Evolutionary conservation across 2,888 invertebrate species (phyloP).

Genomic region (Callinectes sapidus): DNA sequence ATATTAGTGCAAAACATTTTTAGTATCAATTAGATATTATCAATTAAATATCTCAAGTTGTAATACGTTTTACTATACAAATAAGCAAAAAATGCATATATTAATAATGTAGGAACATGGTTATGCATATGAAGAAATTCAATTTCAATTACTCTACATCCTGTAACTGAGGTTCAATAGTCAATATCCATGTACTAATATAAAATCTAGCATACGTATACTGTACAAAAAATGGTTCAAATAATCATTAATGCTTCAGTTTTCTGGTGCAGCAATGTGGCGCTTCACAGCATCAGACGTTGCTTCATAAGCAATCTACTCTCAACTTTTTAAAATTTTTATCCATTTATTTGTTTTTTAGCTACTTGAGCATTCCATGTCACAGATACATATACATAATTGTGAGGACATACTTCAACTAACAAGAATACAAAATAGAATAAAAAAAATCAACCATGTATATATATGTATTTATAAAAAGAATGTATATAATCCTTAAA

Average conservation of each 20-base stretch:
- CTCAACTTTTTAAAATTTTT: neutral
- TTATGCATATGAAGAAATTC: neutral
- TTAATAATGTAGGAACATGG: neutral
- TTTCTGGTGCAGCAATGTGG: neutral
- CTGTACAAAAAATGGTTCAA: neutral
- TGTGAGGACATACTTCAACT: constrained; percentile 5
- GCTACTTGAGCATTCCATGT: neutral
- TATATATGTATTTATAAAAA: neutral
- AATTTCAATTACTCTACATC: neutral
- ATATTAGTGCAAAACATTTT: neutral
- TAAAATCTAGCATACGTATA: neutral
- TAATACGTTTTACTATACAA: neutral
- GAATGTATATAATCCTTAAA: neutral
- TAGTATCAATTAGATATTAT: constrained; percentile 13
- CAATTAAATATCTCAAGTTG: no score
- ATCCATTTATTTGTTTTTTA: neutral
- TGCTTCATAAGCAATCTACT: neutral
- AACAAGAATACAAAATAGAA: constrained; percentile 32
- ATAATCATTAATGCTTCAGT: constrained; percentile 1
- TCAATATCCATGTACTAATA: constrained; percentile 15
- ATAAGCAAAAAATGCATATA: constrained; percentile 1
- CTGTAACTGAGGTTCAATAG: neutral
- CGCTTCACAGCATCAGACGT: no score
- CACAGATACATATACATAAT: constrained; percentile 40
- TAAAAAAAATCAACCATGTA: constrained; percentile 10